These are phyloP conservation scores for Holothuria glaberrima DNA, from an alignment of 35 echinoderm and acorn worm genomes.

Conservation along the genomic window DNA sequence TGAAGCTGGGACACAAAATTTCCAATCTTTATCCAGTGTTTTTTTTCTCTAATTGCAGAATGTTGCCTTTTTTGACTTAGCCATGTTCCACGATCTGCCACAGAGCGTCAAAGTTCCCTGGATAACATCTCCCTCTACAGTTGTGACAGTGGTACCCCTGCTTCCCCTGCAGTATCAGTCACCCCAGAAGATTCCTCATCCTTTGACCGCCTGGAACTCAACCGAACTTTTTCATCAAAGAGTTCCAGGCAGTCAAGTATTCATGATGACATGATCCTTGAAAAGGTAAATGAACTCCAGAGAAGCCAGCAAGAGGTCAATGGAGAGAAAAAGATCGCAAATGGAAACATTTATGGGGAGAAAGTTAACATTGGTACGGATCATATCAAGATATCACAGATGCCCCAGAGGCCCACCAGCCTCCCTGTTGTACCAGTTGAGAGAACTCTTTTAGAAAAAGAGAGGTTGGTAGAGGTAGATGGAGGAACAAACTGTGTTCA, in stretches of 20 bases:
- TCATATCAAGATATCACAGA: not conserved
- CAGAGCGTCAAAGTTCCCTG: conserved; percentile 53
- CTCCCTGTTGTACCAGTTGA: not conserved
- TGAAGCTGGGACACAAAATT: too few relatives aligned
- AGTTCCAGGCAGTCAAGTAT: conserved; percentile 38
- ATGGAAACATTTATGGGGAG: not conserved
- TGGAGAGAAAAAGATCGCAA: not conserved
- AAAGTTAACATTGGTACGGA: not conserved
- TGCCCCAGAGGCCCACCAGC: conserved; percentile 5
- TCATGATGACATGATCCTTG: conserved; percentile 47
- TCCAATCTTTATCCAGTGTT: not conserved
- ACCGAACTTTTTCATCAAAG: conserved; percentile 30
- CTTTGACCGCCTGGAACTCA: conserved; percentile 16
- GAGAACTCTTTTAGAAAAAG: not conserved
- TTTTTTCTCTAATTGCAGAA: conserved; percentile 70
- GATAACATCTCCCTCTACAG: conserved; percentile 71
- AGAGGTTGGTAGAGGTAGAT: too few relatives aligned
- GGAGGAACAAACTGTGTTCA: too few relatives aligned
- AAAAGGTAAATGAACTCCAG: conserved; percentile 11
- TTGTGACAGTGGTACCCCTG: conserved; percentile 31
- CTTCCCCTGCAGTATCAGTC: not conserved
- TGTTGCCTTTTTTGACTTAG: conserved; percentile 94
- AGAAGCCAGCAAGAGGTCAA: not conserved
- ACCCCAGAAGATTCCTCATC: conserved; percentile 30
- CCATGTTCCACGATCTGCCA: conserved; percentile 85